Evolutionary conservation across 2,113 vertebrate species (phyloP).

Genomic region (Gallinago media): DNA sequence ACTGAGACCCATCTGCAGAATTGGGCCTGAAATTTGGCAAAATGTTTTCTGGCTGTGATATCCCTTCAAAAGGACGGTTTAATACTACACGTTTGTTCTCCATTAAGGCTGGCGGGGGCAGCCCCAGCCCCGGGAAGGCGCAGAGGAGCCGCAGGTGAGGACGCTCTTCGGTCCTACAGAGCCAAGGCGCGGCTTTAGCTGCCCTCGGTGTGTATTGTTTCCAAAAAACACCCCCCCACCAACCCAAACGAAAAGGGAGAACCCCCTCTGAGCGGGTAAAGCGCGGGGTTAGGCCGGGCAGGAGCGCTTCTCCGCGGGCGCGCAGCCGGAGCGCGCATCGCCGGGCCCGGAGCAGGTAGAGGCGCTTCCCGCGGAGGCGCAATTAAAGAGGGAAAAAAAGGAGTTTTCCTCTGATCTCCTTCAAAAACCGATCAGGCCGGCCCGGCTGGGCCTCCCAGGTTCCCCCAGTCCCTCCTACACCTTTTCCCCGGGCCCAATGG

Average conservation of each 20-base stretch:
- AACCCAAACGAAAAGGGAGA: background rate
- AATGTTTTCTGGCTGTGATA: background rate
- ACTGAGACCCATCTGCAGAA: fast-evolving
- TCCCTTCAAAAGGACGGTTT: background rate
- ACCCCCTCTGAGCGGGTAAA: background rate
- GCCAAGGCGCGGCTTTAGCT: no score
- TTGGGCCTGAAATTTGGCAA: background rate
- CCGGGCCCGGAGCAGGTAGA: constrained; percentile 36
- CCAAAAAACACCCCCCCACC: no score
- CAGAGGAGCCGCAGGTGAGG: no score
- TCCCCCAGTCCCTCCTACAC: constrained; percentile 83
- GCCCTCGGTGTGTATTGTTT: no score
- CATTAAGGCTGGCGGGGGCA: fast-evolving
- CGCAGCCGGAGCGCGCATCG: background rate
- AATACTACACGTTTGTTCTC: background rate
- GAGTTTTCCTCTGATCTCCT: constrained; percentile 36
- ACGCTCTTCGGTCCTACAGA: no score
- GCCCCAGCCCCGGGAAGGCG: background rate
- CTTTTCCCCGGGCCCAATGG: constrained; percentile 83
- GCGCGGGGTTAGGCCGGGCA: background rate
- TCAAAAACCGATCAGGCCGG: constrained; percentile 68
- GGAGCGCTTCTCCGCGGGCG: background rate
- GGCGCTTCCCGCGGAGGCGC: constrained; percentile 52
- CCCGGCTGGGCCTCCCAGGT: constrained; percentile 12
- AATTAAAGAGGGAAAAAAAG: background rate